Evolutionary conservation across 1,140 invertebrate species (phyloP).

Genomic region (Drosophila pandora): DNA sequence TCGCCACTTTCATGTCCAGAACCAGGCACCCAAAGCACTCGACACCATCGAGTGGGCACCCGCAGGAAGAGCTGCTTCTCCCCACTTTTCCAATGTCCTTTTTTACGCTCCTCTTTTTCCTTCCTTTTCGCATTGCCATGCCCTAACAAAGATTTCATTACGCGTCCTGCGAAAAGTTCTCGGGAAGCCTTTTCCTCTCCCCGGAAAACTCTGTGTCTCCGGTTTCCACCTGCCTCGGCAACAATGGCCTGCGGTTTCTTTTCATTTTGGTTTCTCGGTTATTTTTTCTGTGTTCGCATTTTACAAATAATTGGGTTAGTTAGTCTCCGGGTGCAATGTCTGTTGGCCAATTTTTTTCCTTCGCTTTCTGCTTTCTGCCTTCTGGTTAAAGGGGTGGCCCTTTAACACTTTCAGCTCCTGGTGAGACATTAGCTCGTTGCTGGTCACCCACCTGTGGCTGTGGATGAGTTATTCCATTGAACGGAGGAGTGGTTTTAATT

Average conservation of each 20-base stretch:
- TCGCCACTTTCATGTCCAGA: constrained; percentile 58
- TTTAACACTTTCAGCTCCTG: constrained; percentile 7
- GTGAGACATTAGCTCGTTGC: constrained; percentile 36
- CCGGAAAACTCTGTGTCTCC: constrained; percentile 19
- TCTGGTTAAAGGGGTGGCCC: no score
- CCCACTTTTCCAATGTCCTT: constrained; percentile 14
- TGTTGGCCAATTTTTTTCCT: constrained; percentile 26
- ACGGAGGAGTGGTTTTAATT: background rate
- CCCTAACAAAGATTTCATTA: constrained; percentile 75
- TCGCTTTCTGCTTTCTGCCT: background rate
- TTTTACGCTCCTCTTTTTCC: constrained; percentile 11
- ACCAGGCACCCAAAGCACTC: constrained; percentile 32
- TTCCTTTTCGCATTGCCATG: constrained; percentile 22
- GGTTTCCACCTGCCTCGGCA: constrained; percentile 58
- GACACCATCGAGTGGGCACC: constrained; percentile 56
- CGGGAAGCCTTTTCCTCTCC: constrained; percentile 9
- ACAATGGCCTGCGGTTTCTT: constrained; percentile 67
- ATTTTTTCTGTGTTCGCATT: constrained; percentile 36
- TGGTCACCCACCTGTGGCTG: constrained; percentile 11
- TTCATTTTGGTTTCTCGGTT: constrained; percentile 32
- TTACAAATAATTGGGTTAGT: constrained; percentile 78
- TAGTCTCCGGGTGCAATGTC: constrained; percentile 53
- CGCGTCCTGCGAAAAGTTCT: constrained; percentile 59
- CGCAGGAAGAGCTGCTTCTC: constrained; percentile 19
- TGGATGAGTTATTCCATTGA: background rate